Conservation (phyloP, 2,888 invertebrate species). For the Coenonympha glycerion region DNA sequence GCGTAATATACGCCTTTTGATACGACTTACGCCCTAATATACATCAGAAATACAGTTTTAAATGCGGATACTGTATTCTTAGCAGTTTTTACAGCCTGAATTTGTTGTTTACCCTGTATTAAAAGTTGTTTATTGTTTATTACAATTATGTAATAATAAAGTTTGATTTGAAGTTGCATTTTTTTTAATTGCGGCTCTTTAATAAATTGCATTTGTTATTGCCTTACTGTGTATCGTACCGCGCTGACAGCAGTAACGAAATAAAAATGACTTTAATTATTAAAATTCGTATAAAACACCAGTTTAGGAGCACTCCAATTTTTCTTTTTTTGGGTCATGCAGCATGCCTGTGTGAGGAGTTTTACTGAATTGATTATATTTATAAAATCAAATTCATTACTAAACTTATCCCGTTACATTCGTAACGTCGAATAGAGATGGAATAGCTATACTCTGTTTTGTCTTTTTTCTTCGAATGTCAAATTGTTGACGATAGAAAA, state of each 20-base stretch:
- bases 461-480: too few species aligned
- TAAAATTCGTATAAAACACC: too few species aligned
- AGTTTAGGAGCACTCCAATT: too few species aligned
- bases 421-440: too few species aligned
- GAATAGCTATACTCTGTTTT: too few species aligned
- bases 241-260: neutral
- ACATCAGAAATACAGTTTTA: neutral
- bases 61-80: neutral
- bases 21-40: constrained; percentile 7
- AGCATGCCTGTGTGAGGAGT: too few species aligned
- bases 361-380: too few species aligned
- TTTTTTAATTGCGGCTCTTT: constrained; percentile 2
- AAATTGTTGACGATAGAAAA: neutral
- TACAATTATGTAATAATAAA: constrained; percentile 23
- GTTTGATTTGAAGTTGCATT: constrained; percentile 5
- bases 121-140: constrained; percentile 28
- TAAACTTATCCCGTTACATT: too few species aligned
- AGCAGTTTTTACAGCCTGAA: constrained; percentile 22
- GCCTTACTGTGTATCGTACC: neutral
- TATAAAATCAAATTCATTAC: too few species aligned
- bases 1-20: neutral
- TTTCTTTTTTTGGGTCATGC: too few species aligned
- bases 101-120: constrained; percentile 28
- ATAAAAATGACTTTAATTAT: neutral
- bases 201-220: constrained; percentile 2